Evolutionary conservation across 2,888 invertebrate genomes (phyloP).

Genomic region (Euphydryas editha): DNA sequence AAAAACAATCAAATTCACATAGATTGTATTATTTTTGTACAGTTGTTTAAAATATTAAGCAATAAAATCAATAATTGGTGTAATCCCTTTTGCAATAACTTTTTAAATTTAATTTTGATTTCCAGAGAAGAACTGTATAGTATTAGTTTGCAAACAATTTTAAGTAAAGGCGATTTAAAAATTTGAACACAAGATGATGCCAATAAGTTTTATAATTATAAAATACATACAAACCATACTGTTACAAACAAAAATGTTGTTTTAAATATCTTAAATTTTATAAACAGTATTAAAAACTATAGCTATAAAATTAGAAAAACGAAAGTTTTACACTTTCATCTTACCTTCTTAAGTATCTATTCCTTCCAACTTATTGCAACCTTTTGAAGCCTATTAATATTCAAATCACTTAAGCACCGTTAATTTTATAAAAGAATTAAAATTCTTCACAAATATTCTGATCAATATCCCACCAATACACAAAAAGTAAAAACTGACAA

Average conservation of each 20-base stretch:
- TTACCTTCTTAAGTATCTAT: neutral
- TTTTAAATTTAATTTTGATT: neutral
- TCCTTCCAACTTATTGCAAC: neutral
- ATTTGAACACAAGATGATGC: neutral
- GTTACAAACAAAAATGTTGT: neutral
- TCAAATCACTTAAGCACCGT: slow-evolving; percentile 1
- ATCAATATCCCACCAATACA: slow-evolving; percentile 34
- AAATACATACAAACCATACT: neutral
- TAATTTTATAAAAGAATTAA: neutral
- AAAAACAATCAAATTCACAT: too few relatives aligned
- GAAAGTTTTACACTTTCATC: neutral
- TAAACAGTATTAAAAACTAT: neutral
- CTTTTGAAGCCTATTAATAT: neutral
- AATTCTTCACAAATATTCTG: neutral
- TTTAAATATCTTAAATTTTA: neutral
- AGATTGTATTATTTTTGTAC: too few relatives aligned
- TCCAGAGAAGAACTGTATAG: neutral
- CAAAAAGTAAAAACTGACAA: too few relatives aligned
- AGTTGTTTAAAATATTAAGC: too few relatives aligned
- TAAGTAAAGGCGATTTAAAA: neutral
- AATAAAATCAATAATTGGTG: too few relatives aligned
- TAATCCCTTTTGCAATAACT: neutral
- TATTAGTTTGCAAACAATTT: neutral
- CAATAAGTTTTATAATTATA: neutral
- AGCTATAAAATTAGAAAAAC: neutral